Evolutionary conservation across 2,113 vertebrate species (phyloP).

Genomic region (Cynoglossus semilaevis): DNA sequence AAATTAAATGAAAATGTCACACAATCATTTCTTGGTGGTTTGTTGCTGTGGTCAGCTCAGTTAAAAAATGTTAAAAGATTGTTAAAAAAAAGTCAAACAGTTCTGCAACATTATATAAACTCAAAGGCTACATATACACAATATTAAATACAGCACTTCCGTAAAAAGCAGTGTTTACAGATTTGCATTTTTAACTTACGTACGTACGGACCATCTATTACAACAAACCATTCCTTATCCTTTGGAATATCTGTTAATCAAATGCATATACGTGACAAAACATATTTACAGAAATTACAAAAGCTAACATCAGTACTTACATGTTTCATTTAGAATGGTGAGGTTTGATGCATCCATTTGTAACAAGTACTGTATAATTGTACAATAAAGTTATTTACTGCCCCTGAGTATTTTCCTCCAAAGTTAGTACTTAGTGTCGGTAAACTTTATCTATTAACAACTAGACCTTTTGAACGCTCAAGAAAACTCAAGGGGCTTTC

Average conservation of each 20-base stretch:
- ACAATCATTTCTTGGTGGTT: background rate
- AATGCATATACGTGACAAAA: background rate
- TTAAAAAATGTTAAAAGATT: background rate
- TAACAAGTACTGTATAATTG: background rate
- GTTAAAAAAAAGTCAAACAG: background rate
- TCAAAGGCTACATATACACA: background rate
- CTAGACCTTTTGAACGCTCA: too few relatives aligned
- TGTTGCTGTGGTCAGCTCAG: background rate
- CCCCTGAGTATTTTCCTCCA: background rate
- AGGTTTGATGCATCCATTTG: conserved; percentile 1
- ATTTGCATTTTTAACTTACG: background rate
- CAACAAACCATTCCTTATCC: background rate
- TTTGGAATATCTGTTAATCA: conserved; percentile 25
- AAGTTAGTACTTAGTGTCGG: background rate
- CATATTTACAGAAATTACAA: conserved; percentile 30
- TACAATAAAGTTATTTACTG: conserved; percentile 1
- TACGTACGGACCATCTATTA: background rate
- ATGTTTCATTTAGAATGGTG: conserved; percentile 7
- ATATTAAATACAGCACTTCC: background rate
- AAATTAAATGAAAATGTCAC: background rate
- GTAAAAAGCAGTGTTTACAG: conserved; percentile 20
- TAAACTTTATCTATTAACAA: background rate
- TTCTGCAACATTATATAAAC: background rate
- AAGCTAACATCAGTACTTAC: background rate
- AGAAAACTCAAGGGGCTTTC: too few relatives aligned